A percentile compares a stretch with the other conserved stretches of the same genome.
Conservation (phyloP, 2,797 vertebrate species). For the Manis pentadactyla region DNA sequence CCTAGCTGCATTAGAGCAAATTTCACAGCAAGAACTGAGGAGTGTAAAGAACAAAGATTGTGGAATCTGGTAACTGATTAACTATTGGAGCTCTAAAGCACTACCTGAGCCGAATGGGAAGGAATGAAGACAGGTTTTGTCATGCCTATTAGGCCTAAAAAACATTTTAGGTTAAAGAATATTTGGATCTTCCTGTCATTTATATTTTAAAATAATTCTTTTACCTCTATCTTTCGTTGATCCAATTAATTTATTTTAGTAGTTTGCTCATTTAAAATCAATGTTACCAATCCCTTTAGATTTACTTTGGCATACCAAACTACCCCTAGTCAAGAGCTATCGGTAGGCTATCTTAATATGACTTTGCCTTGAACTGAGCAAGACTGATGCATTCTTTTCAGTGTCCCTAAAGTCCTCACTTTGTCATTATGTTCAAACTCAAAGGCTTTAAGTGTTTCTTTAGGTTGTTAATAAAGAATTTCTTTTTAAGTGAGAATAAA, state of each 20-base stretch:
- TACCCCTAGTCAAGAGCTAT: background rate
- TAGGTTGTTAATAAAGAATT: background rate
- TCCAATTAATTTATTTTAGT: slow-evolving; percentile 57
- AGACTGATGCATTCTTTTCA: slow-evolving; percentile 8
- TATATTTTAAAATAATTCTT: slow-evolving; percentile 69
- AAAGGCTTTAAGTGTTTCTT: background rate
- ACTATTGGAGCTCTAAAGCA: slow-evolving; percentile 85
- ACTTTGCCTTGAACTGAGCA: slow-evolving; percentile 36
- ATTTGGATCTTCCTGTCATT: slow-evolving; percentile 67
- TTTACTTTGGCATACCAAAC: slow-evolving; percentile 22
- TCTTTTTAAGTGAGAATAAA: background rate
- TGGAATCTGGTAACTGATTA: slow-evolving; percentile 90
- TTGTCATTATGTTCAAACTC: slow-evolving; percentile 15
- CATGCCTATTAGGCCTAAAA: slow-evolving; percentile 89
- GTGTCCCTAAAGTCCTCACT: background rate
- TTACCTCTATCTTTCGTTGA: slow-evolving; percentile 36
- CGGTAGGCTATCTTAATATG: slow-evolving; percentile 19
- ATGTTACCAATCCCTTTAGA: slow-evolving; percentile 25
- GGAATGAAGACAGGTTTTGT: slow-evolving; percentile 92
- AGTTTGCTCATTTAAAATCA: slow-evolving; percentile 63
- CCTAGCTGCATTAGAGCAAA: slow-evolving; percentile 80
- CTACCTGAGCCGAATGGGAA: slow-evolving; percentile 89
- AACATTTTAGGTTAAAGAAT: slow-evolving; percentile 84
- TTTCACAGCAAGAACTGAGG: slow-evolving; percentile 84
- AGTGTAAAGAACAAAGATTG: slow-evolving; percentile 86